phyloP scores from a whole-genome alignment of 2,888 invertebrate species.

The Calliscelio sp. region DNA sequence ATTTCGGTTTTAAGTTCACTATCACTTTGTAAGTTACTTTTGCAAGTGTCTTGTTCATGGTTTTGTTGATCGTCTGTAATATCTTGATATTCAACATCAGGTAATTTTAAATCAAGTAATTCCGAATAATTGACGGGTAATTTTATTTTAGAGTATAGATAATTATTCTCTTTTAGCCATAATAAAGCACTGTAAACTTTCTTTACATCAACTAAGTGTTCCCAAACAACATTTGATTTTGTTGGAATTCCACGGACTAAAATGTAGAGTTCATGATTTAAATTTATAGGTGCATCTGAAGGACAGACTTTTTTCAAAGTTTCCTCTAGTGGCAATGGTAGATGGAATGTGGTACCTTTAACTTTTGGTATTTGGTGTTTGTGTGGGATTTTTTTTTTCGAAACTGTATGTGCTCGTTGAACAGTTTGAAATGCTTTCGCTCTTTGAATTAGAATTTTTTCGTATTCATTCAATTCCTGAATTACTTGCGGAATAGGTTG shows the following conservation, averaged over 20 bases:
- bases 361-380: conserved; percentile 73
- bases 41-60: not conserved
- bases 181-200: too few species aligned
- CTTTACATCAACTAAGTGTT: too few species aligned
- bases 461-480: too few species aligned
- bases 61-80: not conserved
- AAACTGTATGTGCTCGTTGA: conserved; percentile 78
- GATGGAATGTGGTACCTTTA: conserved; percentile 79
- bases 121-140: conserved; percentile 66
- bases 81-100: conserved; percentile 17
- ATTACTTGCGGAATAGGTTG: conserved; percentile 74
- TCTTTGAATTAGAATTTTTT: too few species aligned
- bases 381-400: conserved; percentile 65
- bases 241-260: conserved; percentile 79
- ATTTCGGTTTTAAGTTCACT: not conserved
- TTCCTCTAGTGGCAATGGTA: too few species aligned
- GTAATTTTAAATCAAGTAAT: conserved; percentile 51
- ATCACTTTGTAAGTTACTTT: not conserved
- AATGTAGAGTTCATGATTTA: conserved; percentile 79
- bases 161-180: too few species aligned
- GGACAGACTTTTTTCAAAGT: conserved; percentile 79
- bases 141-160: too few species aligned
- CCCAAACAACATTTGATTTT: too few species aligned
- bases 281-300: conserved; percentile 76
- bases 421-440: too few species aligned